Evolutionary conservation across 1,140 invertebrate genomes (phyloP), one percentile per base, ranked within the genome.

Genomic region (Tetragnatha versicolor): DNA sequence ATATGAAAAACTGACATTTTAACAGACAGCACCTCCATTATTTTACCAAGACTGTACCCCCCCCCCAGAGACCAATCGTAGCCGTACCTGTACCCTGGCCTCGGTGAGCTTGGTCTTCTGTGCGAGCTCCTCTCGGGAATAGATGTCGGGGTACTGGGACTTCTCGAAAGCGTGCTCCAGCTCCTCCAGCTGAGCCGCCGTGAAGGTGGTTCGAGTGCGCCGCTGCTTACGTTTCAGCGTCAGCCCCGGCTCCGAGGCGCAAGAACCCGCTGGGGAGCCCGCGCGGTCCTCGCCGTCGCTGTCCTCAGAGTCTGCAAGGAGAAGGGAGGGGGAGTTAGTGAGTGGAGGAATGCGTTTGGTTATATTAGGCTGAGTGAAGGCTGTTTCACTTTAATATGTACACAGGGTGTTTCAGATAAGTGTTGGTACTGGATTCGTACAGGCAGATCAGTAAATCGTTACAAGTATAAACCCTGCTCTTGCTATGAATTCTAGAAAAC

Each of bases 101-200:
- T 85, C 85, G 33, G 85, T 81, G 3, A 85, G 63, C 27, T 82
- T 80, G 4, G 84, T 85, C 27, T 66, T 76, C 49, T 85, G 83
- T 2, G 85, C 84, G 0, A 86, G 70, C 66, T 86, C 85, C 65
- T 84, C 83, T 49, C 86, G 76, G n/a, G 84, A 86, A 49, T 84
- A 83, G 9, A 82, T 83, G 27, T 81, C 81, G 31, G 83, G 96
- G 85, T 98, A 98, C 85, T 96, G 94, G 0, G 94, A 96, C 63
- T 93, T 89, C 81, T 95, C 93, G 83, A 97, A 96, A 0, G 94
- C 93, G 49, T 92, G 91, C 84, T 97, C 94, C 49, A 96, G 84
- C 84, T 96, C 94, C 83, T 96, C 95, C 78, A 98, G 86, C 86
- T 98, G 95, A 83, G 91, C 88, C 0, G 93, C 93, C 0, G 93